phyloP scores from a whole-genome alignment of 2,113 vertebrate species.

The Saguinus midas region DNA sequence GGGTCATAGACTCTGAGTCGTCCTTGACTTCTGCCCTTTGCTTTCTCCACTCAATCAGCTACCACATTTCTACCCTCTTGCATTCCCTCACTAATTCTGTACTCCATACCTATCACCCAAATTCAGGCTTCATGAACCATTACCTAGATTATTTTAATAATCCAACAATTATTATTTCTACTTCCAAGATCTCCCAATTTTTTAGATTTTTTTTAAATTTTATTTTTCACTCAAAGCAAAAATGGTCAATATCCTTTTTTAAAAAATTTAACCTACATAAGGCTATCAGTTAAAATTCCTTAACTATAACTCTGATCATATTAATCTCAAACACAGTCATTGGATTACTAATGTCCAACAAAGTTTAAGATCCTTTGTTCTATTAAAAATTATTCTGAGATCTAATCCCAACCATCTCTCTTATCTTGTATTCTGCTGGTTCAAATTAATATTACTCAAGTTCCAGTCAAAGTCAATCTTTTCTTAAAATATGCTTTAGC shows the following conservation, averaged over 20 bases:
- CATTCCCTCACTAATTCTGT: background rate
- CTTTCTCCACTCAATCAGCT: background rate
- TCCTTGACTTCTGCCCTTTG: background rate
- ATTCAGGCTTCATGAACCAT: background rate
- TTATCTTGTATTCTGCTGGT: background rate
- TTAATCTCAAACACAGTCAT: background rate
- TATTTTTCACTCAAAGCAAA: background rate
- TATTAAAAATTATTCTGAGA: conserved; percentile 11
- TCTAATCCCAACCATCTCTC: background rate
- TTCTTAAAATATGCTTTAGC: background rate
- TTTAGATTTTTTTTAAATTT: background rate
- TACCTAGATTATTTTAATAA: background rate
- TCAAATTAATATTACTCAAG: background rate
- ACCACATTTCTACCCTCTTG: background rate
- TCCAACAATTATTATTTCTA: background rate
- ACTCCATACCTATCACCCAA: background rate
- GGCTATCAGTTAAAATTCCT: background rate
- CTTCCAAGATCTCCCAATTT: background rate
- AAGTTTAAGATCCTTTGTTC: background rate
- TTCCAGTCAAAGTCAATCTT: background rate
- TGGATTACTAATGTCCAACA: background rate
- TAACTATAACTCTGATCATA: background rate
- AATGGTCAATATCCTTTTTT: too few relatives aligned
- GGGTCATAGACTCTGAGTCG: background rate
- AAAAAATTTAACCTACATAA: background rate